Percentiles rank a stretch among this genome's conserved stretches.
These are phyloP conservation scores for Lordiphosa clarofinis DNA, from an alignment of 1,140 invertebrate species.

Conservation along the genomic window DNA sequence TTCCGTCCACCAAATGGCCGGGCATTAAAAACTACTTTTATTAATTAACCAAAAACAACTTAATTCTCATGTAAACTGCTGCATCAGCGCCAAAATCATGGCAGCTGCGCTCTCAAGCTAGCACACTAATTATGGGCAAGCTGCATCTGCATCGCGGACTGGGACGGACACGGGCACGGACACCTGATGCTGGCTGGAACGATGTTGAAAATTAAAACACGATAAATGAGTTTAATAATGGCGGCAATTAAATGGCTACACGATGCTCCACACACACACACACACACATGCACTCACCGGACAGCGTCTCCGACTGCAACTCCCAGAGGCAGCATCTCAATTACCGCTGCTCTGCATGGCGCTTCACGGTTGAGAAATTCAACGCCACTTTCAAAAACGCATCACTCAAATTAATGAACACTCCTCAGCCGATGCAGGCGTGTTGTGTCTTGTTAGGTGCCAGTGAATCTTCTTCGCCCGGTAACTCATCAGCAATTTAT, in stretches of 20 bases:
- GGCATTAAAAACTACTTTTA: slow-evolving; percentile 77
- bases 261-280: slow-evolving; percentile 19
- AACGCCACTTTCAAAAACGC: slow-evolving; percentile 77
- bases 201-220: slow-evolving; percentile 67
- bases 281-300: too few species aligned
- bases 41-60: slow-evolving; percentile 75
- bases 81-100: slow-evolving; percentile 67
- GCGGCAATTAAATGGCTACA: slow-evolving; percentile 74
- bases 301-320: slow-evolving; percentile 1
- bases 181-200: slow-evolving; percentile 56
- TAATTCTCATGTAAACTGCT: slow-evolving; percentile 72
- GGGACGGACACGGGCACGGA: slow-evolving; percentile 12
- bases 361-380: slow-evolving; percentile 77
- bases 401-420: slow-evolving; percentile 66
- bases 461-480: slow-evolving; percentile 27
- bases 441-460: slow-evolving; percentile 50
- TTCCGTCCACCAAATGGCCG: slow-evolving; percentile 26
- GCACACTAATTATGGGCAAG: slow-evolving; percentile 52
- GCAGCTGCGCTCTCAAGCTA: slow-evolving; percentile 45
- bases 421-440: slow-evolving; percentile 15
- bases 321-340: slow-evolving; percentile 64
- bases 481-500: slow-evolving; percentile 75
- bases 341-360: slow-evolving; percentile 73
- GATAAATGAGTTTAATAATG: slow-evolving; percentile 79
- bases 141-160: slow-evolving; percentile 22